Base-by-base conservation (phyloP, 2,113 vertebrate genomes). In the Chaetodon trifascialis region DNA sequence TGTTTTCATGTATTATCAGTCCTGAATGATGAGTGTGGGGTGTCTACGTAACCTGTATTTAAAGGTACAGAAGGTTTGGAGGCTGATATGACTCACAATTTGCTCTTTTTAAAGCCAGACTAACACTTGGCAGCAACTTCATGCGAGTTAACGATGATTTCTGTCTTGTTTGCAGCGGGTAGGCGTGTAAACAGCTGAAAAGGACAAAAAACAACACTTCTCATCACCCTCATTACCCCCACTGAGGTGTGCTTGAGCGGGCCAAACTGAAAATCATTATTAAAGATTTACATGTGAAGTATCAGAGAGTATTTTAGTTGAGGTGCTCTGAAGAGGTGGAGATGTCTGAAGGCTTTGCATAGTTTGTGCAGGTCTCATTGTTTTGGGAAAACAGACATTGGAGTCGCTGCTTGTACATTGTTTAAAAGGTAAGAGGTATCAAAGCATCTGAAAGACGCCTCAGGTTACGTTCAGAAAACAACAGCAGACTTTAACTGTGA, bases 1-100 rank as follows among this genome's bases (percentile, higher is more conserved):
- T 80, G 87, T 89, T 82, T 71, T 56, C 21, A 80, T 73, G 71
- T 17, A 10, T 23, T 42, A 55, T 68, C 11, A 63, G 10, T 75
- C 78, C 44, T 78, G 58, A 75, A 49, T 36, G 49, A 16, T 67
- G 80, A 89, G n/a, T 23, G 25, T 72, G 23, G 52, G 3, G 47
- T 1, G 12, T 47, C 54, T 66, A 40, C 51, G 12, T 17, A 23
- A 67, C 23, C 36, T 30, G 36, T 16, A 44, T 76, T 71, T 66
- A 78, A 65, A 68, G 65, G 55, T 38, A 4, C 49, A 75, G 21
- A 10, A 23, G 74, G 14, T 21, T 5, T 59, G 34, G 36, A 52
- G 17, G 30, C 30, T 30, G 30, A 30, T n/a, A n/a, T n/a, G n/a
- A n/a, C n/a, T n/a, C n/a, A n/a, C n/a, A n/a, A n/a, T n/a, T n/a